Percentiles rank a stretch among this genome's conserved stretches.
Evolutionary conservation across 2,113 vertebrate genomes (phyloP).

Genomic region (Otis tarda): DNA sequence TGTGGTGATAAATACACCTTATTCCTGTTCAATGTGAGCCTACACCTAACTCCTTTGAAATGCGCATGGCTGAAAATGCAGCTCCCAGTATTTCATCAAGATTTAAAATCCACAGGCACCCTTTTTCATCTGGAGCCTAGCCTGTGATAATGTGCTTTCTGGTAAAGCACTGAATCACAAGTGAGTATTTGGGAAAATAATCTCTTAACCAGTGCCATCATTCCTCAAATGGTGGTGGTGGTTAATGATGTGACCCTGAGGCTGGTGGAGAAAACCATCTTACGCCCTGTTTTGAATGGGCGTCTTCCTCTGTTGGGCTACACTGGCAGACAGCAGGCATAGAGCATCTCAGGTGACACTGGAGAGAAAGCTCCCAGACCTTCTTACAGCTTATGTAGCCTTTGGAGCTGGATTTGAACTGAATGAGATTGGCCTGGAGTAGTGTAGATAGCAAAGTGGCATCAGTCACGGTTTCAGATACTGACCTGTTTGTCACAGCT

Average conservation of each 20-base stretch:
- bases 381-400: neutral
- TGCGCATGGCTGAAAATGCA: neutral
- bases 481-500: slow-evolving; percentile 5
- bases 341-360: neutral
- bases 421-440: neutral
- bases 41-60: neutral
- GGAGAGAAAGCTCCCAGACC: neutral
- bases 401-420: neutral
- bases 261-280: neutral
- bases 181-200: neutral
- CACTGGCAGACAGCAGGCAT: neutral
- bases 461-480: neutral
- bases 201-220: neutral
- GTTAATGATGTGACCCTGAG: neutral
- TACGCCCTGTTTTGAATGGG: rapidly evolving
- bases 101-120: neutral
- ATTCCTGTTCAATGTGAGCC: neutral
- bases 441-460: neutral
- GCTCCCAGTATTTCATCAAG: neutral
- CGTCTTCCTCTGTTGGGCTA: neutral
- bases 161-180: neutral
- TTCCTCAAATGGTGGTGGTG: neutral
- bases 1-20: rapidly evolving
- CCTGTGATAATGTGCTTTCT: neutral
- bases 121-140: neutral